phyloP scores from a whole-genome alignment of 2,113 vertebrate genomes.

The Centropristis striata region DNA sequence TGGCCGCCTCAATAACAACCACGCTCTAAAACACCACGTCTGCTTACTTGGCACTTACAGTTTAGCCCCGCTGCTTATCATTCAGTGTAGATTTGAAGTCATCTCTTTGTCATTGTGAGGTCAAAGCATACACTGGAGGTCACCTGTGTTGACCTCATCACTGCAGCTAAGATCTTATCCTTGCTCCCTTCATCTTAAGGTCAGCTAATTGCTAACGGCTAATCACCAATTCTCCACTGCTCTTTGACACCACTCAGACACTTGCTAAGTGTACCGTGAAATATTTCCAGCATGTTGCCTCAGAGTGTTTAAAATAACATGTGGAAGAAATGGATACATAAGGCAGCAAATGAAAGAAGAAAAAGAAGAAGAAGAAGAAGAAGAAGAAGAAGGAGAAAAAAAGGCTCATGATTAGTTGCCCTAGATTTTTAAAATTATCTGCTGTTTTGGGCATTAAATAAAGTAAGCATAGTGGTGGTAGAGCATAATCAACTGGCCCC shows the following conservation, averaged over 20 bases:
- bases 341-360: slow-evolving; percentile 40
- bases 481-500: slow-evolving; percentile 80
- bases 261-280: slow-evolving; percentile 37
- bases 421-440: slow-evolving; percentile 77
- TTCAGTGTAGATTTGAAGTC: slow-evolving; percentile 44
- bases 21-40: slow-evolving; percentile 24
- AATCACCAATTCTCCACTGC: slow-evolving; percentile 53
- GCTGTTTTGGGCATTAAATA: slow-evolving; percentile 81
- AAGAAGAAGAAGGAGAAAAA: slow-evolving; percentile 14
- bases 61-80: slow-evolving; percentile 50
- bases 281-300: slow-evolving; percentile 33
- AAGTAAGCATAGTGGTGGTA: slow-evolving; percentile 75
- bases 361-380: slow-evolving; percentile 4
- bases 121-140: slow-evolving; percentile 34
- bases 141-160: slow-evolving; percentile 50
- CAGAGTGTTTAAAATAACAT: slow-evolving; percentile 27
- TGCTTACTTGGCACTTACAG: slow-evolving; percentile 41
- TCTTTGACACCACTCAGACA: slow-evolving; percentile 52
- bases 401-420: slow-evolving; percentile 69
- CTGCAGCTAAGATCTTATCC: slow-evolving; percentile 39
- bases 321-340: slow-evolving; percentile 40
- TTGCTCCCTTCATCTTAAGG: slow-evolving; percentile 58
- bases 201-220: slow-evolving; percentile 64
- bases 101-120: slow-evolving; percentile 48
- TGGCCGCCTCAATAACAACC: slow-evolving; percentile 45